These are phyloP conservation scores for Ormyrus nitidulus DNA, from an alignment of 2,888 invertebrate species.

Conservation along the genomic window DNA sequence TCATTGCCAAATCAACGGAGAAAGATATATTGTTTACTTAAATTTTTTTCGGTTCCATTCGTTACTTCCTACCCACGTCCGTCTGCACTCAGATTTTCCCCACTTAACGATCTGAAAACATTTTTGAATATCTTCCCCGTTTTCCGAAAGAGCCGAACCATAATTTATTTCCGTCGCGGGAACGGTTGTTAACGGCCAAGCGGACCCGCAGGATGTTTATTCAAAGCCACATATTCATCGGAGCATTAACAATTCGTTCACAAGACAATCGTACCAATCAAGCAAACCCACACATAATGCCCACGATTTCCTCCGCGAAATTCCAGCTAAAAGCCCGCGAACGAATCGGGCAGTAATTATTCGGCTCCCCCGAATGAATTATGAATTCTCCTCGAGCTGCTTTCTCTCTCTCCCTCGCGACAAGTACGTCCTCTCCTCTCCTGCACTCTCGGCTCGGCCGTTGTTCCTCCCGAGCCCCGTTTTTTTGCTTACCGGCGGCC, in stretches of 20 bases:
- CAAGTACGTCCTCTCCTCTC: background rate
- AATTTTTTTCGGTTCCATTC: no score
- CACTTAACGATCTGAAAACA: no score
- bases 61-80: no score
- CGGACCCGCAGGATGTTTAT: background rate
- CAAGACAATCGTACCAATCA: conserved; percentile 43
- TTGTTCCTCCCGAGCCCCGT: background rate
- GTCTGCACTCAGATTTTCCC: no score
- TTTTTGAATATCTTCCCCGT: no score
- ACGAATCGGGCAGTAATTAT: conserved; percentile 47
- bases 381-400: conserved; percentile 32
- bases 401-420: background rate
- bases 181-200: conserved; percentile 5
- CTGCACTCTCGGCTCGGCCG: background rate
- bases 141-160: no score
- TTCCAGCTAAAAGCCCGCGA: background rate
- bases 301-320: background rate
- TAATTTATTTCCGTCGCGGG: no score
- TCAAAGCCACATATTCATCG: conserved; percentile 21
- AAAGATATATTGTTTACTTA: no score
- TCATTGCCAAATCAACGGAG: no score
- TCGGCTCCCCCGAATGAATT: conserved; percentile 40
- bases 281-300: background rate
- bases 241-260: conserved; percentile 8
- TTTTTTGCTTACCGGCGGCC: background rate